Percentiles rank a stretch among this genome's conserved stretches.
These are phyloP conservation scores for Oncorhynchus clarkii DNA, from an alignment of 2,113 vertebrate species.

Conservation along the genomic window DNA sequence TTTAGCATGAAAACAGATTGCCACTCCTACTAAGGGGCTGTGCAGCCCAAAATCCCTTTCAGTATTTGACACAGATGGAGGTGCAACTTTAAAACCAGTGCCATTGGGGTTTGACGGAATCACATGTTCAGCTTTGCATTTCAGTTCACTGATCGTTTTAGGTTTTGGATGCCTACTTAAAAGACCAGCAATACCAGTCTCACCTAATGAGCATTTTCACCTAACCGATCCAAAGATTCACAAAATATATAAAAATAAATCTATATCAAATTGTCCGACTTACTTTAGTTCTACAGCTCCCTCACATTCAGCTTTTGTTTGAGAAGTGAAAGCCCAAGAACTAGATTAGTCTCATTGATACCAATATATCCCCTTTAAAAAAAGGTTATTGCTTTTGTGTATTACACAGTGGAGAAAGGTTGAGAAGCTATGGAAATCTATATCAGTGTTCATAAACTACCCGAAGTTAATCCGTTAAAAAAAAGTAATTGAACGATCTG, in stretches of 20 bases:
- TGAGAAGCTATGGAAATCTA: slow-evolving; percentile 74
- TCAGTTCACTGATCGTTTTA: slow-evolving; percentile 54
- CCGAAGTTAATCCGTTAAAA: slow-evolving; percentile 73
- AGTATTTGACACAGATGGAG: slow-evolving; percentile 66
- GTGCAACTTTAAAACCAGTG: slow-evolving; percentile 58
- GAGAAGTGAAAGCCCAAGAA: slow-evolving; percentile 57
- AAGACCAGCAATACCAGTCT: slow-evolving; percentile 36
- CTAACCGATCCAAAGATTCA: slow-evolving; percentile 84
- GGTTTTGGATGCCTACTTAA: slow-evolving; percentile 39
- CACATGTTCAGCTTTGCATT: slow-evolving; percentile 34
- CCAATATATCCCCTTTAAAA: slow-evolving; percentile 65
- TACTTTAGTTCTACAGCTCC: slow-evolving; percentile 62
- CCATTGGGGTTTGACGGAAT: slow-evolving; percentile 50
- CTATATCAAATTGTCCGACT: slow-evolving; percentile 62
- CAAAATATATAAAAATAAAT: slow-evolving; percentile 55
- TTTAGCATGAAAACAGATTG: slow-evolving; percentile 47
- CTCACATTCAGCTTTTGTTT: slow-evolving; percentile 67
- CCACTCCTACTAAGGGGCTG: slow-evolving; percentile 58
- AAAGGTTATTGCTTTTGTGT: slow-evolving; percentile 78
- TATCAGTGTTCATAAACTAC: slow-evolving; percentile 84
- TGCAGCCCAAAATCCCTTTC: slow-evolving; percentile 69
- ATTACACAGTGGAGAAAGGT: slow-evolving; percentile 75
- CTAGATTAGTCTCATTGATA: slow-evolving; percentile 58
- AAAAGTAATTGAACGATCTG: slow-evolving; percentile 73
- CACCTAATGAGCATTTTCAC: slow-evolving; percentile 66